Percentiles rank a stretch among this genome's conserved stretches.
phyloP scores from a whole-genome alignment of 2,113 vertebrate genomes.

The Phalacrocorax carbo region DNA sequence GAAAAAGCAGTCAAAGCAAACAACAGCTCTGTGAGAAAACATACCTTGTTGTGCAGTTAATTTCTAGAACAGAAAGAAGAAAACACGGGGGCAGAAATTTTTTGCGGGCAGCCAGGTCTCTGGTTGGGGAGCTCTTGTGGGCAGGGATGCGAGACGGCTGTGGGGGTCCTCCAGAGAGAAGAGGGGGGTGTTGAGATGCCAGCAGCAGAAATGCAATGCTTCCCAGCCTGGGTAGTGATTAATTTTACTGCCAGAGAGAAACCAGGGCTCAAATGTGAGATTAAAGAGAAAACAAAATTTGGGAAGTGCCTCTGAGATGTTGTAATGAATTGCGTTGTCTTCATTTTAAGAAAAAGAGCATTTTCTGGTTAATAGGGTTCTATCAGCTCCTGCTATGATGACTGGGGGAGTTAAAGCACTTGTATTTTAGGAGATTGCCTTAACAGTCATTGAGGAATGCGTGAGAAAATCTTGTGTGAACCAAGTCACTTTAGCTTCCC shows the following conservation, averaged over 20 bases:
- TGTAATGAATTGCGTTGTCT: not conserved
- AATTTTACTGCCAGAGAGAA: not conserved
- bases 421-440: not conserved
- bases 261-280: not conserved
- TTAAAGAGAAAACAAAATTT: not conserved
- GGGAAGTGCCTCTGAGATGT: not conserved
- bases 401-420: not conserved
- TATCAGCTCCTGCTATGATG: not conserved
- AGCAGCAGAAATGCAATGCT: not conserved
- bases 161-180: not conserved
- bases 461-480: not conserved
- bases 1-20: not conserved
- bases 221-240: not conserved
- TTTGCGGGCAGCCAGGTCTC: rapidly evolving
- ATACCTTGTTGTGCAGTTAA: not conserved
- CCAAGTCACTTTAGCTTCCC: not conserved
- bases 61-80: not conserved
- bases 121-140: rapidly evolving
- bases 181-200: rapidly evolving
- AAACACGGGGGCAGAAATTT: not conserved
- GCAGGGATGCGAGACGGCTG: not conserved
- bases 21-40: not conserved
- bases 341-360: not conserved
- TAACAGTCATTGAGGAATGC: not conserved
- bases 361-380: not conserved